Evolutionary conservation across 2,113 vertebrate species (phyloP).

Genomic region (Corythoichthys haematopterus): DNA sequence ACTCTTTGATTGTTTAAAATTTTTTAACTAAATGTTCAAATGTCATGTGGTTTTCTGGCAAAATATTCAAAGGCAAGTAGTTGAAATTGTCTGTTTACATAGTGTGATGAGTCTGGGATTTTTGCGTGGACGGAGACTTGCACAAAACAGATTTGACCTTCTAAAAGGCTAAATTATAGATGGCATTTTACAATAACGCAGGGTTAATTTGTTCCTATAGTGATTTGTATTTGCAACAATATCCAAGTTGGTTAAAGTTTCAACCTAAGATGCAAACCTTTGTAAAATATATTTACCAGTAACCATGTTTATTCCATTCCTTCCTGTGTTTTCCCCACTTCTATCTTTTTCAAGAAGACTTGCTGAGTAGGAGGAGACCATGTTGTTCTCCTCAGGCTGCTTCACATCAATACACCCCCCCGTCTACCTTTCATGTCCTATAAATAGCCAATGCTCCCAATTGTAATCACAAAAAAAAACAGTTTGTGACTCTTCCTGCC

Average conservation of each 20-base stretch:
- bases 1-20: too few relatives aligned
- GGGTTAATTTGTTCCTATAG: neutral
- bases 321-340: conserved; percentile 5
- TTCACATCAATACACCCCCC: conserved; percentile 33
- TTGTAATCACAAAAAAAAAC: conserved; percentile 34
- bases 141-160: neutral
- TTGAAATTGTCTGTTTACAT: too few relatives aligned
- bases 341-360: conserved; percentile 9
- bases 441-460: conserved; percentile 35
- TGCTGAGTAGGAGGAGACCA: conserved; percentile 26
- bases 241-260: neutral
- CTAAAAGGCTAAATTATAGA: neutral
- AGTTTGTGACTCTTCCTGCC: conserved; percentile 15
- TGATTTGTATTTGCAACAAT: neutral
- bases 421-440: conserved; percentile 51
- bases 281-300: conserved; percentile 1
- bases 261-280: neutral
- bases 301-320: conserved; percentile 5
- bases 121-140: too few relatives aligned
- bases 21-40: too few relatives aligned
- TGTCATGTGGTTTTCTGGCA: too few relatives aligned
- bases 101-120: too few relatives aligned
- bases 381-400: conserved; percentile 40
- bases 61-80: too few relatives aligned
- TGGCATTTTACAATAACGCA: neutral